Base-by-base conservation (phyloP, 2,888 invertebrate species). In the Resseliella maxima region DNA sequence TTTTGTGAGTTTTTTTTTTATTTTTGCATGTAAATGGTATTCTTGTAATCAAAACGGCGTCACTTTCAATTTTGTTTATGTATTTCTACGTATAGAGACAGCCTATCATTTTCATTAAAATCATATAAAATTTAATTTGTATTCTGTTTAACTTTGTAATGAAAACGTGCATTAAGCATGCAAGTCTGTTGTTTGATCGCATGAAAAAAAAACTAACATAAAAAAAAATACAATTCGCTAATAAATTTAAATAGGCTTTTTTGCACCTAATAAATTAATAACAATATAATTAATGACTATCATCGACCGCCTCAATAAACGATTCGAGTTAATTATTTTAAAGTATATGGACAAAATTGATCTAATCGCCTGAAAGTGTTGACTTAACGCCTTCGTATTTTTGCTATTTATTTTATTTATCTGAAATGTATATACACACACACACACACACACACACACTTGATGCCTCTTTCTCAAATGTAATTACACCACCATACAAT, bases 381-480 rank as follows among this genome's bases (percentile, higher is more conserved):
- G 72, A 72, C 18, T 72, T 31, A 72, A 72, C 72, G 72, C 72
- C 72, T 72, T 15, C 72, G 72, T 72, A 31, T 31, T 72, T 59
- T 72, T 72, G 31, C 72, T 72, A 72, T 72, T 72, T 72, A 72
- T 72, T 72, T 72, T 72, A 72, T 72, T 72, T 15, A n/a, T 72
- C 72, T 72, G 31, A 50, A 50, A 50, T 15, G 46, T 50, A 18
- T 50, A 15, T 18, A 18, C 18, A 50, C 46, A 50, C 46, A 50
- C 18, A 50, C 18, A 50, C 18, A 18, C 12, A 2, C 18, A 18
- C 8, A 18, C 12, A 2, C 8, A 50, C 46, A 41, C 12, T 41
- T 12, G 12, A 5, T 41, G 6, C 5, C 41, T 41, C 41, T 41
- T 41, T 12, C 12, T 41, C 24, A 50, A 18, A 18, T 21, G 59